These are phyloP conservation scores for Gorsachius goisagi DNA, from an alignment of 2,113 vertebrate species.

Conservation along the genomic window DNA sequence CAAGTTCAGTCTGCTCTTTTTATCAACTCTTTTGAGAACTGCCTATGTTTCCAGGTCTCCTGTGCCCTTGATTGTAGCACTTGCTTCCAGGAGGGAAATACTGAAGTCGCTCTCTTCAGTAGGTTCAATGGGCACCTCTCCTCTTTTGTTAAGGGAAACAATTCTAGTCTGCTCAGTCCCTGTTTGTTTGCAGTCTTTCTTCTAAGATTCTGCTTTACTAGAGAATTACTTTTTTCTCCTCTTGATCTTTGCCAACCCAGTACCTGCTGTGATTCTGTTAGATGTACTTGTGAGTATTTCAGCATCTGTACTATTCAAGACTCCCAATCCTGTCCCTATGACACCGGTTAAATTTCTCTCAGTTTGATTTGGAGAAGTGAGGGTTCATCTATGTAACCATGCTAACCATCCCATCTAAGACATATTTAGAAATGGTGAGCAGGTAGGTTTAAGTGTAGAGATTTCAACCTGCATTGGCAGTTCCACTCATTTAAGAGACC, in stretches of 20 bases:
- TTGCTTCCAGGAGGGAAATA: neutral
- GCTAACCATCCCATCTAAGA: too few relatives aligned
- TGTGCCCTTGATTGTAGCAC: neutral
- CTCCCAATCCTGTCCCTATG: too few relatives aligned
- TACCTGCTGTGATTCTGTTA: neutral
- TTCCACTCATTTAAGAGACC: too few relatives aligned
- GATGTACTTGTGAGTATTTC: neutral
- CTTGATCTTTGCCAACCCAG: neutral
- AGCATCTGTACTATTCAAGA: too few relatives aligned
- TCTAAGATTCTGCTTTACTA: neutral
- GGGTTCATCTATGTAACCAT: too few relatives aligned
- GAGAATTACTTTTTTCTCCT: neutral
- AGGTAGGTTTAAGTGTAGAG: too few relatives aligned
- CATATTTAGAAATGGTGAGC: too few relatives aligned
- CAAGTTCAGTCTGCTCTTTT: neutral
- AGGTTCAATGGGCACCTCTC: neutral
- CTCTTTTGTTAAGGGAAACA: neutral
- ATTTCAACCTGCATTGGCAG: too few relatives aligned
- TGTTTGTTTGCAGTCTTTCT: neutral
- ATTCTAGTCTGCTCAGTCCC: neutral
- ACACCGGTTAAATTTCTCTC: too few relatives aligned
- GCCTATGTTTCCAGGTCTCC: rapidly evolving
- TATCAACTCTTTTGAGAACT: neutral
- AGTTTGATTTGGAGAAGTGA: too few relatives aligned
- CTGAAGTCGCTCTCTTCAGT: neutral